A percentile compares a stretch with the other conserved stretches of the same genome.
These are phyloP conservation scores for Drosophila mimica DNA, from an alignment of 2,888 invertebrate genomes.

Conservation along the genomic window DNA sequence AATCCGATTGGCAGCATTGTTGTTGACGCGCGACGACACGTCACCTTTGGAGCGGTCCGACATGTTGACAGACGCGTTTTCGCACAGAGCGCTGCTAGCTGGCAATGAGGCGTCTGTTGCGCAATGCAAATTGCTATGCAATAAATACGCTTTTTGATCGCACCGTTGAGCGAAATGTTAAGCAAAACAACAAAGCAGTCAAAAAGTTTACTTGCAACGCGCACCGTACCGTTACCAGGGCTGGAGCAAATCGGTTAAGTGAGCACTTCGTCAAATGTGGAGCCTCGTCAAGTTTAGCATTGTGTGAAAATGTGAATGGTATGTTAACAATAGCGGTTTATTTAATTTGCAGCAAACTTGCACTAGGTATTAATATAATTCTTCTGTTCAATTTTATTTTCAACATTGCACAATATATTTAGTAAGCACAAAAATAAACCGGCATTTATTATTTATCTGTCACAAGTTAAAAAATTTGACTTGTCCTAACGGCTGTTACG, in stretches of 20 bases:
- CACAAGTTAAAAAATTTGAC: background rate
- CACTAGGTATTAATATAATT: background rate
- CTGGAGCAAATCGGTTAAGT: slow-evolving; percentile 14
- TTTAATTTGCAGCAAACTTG: background rate
- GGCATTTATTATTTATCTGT: background rate
- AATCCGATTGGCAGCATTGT: slow-evolving; percentile 80
- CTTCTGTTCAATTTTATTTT: background rate
- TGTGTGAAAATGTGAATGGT: slow-evolving; percentile 20
- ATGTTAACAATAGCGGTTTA: slow-evolving; percentile 12
- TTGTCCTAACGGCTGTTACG: slow-evolving; percentile 13
- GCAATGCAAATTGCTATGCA: slow-evolving; percentile 25
- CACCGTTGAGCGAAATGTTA: slow-evolving; percentile 33
- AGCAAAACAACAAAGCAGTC: slow-evolving; percentile 48
- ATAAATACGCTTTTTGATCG: slow-evolving; percentile 3
- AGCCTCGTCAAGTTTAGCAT: slow-evolving; percentile 21
- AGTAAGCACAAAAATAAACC: background rate
- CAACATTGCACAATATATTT: background rate
- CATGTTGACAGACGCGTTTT: slow-evolving; percentile 65
- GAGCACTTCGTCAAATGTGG: slow-evolving; percentile 17
- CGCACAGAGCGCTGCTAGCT: slow-evolving; percentile 14
- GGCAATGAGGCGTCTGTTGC: slow-evolving; percentile 14
- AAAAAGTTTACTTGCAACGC: slow-evolving; percentile 54
- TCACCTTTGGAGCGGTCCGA: slow-evolving; percentile 85
- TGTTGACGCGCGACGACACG: slow-evolving; percentile 81
- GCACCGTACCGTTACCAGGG: slow-evolving; percentile 54